These are phyloP conservation scores for Xylota sylvarum DNA, from an alignment of 2,888 invertebrate genomes.

Conservation along the genomic window DNA sequence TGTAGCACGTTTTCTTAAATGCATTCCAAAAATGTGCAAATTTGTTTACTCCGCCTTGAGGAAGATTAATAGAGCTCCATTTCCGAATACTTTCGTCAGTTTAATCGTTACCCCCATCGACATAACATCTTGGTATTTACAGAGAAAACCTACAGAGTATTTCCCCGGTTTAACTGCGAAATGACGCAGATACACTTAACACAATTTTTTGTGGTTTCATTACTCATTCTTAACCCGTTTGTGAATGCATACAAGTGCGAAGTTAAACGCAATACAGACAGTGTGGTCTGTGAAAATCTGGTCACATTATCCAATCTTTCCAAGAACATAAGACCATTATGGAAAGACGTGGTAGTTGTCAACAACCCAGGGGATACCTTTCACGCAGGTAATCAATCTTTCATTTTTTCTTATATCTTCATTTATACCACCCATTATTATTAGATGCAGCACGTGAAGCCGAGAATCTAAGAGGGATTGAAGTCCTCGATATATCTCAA, in stretches of 20 bases:
- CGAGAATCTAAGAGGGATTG: conserved; percentile 66
- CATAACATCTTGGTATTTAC: neutral
- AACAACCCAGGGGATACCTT: conserved; percentile 63
- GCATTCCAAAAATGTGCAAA: neutral
- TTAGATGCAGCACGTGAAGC: conserved; percentile 64
- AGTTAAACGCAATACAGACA: neutral
- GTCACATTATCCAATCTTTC: conserved; percentile 48
- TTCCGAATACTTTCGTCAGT: neutral
- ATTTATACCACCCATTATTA: neutral
- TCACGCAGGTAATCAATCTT: conserved; percentile 49
- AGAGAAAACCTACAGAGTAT: neutral
- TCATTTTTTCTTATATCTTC: neutral
- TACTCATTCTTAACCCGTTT: conserved; percentile 16
- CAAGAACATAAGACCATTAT: conserved; percentile 57
- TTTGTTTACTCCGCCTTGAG: neutral
- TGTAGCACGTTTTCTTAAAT: neutral
- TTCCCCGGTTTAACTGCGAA: neutral
- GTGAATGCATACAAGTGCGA: conserved; percentile 28
- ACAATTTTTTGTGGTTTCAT: conserved; percentile 6
- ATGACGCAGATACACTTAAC: conserved; percentile 9
- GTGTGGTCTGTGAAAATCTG: conserved; percentile 51
- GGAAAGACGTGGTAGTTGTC: conserved; percentile 62
- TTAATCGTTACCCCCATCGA: neutral
- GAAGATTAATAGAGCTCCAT: neutral
- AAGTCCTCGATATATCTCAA: conserved; percentile 80